A percentile compares a stretch with the other conserved stretches of the same genome.
phyloP scores from a whole-genome alignment of 2,113 vertebrate species.

The Micronisus gabar region DNA sequence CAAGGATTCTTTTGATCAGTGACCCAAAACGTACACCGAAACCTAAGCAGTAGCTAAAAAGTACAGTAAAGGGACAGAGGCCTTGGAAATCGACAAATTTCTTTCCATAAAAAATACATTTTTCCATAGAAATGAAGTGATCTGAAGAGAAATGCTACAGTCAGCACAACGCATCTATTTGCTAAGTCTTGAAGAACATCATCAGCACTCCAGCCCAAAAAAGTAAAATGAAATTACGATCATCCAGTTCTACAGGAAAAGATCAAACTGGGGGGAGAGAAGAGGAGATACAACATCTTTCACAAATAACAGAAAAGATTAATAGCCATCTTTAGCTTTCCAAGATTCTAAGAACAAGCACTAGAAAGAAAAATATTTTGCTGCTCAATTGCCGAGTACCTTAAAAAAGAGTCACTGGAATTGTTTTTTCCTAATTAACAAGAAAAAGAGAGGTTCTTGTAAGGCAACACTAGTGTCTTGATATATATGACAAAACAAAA shows the following conservation, averaged over 20 bases:
- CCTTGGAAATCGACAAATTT: background rate
- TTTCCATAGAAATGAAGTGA: background rate
- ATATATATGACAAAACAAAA: background rate
- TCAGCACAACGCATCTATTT: background rate
- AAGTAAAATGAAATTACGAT: background rate
- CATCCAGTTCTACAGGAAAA: background rate
- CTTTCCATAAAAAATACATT: background rate
- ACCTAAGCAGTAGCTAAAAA: background rate
- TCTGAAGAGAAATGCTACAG: background rate
- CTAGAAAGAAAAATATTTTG: background rate
- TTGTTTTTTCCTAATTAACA: constrained; percentile 9
- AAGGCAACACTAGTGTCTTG: background rate
- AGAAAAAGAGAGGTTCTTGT: background rate
- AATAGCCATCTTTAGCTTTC: background rate
- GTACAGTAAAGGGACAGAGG: background rate
- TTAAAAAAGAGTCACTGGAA: background rate
- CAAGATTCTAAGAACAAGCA: background rate
- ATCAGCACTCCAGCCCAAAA: background rate
- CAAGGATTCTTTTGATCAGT: background rate
- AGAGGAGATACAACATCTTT: background rate
- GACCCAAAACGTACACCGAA: background rate
- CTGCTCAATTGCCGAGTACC: background rate
- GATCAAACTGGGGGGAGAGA: background rate
- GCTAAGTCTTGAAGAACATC: background rate
- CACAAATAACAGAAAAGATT: background rate